These are phyloP conservation scores for Bicyclus anynana DNA, from an alignment of 1,140 invertebrate species.

Conservation along the genomic window DNA sequence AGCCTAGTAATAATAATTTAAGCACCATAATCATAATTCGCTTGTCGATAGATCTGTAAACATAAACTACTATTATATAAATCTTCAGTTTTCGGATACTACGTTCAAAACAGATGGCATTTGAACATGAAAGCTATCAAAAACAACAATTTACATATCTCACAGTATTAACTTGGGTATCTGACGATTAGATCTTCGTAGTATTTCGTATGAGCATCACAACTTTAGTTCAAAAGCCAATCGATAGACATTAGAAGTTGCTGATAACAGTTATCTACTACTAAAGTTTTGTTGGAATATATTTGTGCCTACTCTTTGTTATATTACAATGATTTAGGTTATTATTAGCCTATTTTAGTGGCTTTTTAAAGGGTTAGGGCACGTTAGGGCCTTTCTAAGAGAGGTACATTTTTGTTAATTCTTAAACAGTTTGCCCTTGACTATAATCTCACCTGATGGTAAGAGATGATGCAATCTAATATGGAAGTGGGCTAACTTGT, in stretches of 20 bases:
- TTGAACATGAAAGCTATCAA: constrained; percentile 49
- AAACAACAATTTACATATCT: constrained; percentile 54
- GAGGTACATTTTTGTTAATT: too few species aligned
- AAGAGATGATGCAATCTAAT: too few species aligned
- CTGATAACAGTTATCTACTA: neutral
- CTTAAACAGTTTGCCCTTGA: too few species aligned
- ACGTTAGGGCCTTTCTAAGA: too few species aligned
- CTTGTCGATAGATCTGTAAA: too few species aligned
- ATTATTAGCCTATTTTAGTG: too few species aligned
- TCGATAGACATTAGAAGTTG: neutral
- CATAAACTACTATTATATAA: too few species aligned
- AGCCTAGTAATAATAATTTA: too few species aligned
- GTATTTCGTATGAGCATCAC: neutral
- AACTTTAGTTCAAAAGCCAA: neutral
- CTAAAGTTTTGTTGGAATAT: neutral
- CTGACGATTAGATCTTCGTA: constrained; percentile 35
- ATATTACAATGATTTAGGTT: neutral
- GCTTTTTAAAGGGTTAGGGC: too few species aligned
- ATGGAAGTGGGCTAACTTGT: too few species aligned
- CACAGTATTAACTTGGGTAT: constrained; percentile 49
- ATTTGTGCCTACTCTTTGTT: neutral
- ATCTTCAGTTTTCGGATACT: neutral
- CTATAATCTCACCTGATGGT: too few species aligned
- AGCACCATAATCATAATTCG: too few species aligned
- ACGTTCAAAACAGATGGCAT: constrained; percentile 30